These are phyloP conservation scores for Centroberyx gerrardi DNA, from an alignment of 2,797 vertebrate genomes.

Conservation along the genomic window DNA sequence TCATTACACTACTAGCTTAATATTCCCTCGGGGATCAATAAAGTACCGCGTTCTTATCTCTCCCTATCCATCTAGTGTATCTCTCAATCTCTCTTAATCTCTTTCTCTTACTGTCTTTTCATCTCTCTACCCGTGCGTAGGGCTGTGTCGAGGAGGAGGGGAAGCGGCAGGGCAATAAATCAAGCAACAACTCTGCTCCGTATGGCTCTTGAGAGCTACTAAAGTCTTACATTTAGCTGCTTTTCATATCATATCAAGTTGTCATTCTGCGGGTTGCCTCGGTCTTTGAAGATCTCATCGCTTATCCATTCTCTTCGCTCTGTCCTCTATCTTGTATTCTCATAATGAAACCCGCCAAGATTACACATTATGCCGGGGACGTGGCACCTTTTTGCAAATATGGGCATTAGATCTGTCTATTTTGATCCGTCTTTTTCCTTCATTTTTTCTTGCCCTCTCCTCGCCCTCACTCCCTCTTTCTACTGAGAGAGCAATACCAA, in stretches of 20 bases:
- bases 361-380: neutral
- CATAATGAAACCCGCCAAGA: neutral
- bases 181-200: slow-evolving; percentile 52
- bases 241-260: slow-evolving; percentile 34
- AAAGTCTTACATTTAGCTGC: slow-evolving; percentile 25
- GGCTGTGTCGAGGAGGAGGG: slow-evolving; percentile 68
- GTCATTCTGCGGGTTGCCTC: slow-evolving; percentile 29
- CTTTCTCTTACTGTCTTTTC: slow-evolving; percentile 77
- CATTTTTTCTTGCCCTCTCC: slow-evolving; percentile 7
- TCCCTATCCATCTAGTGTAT: slow-evolving; percentile 63
- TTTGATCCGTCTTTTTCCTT: neutral
- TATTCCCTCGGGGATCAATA: slow-evolving; percentile 80
- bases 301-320: neutral
- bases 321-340: neutral
- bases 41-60: slow-evolving; percentile 65
- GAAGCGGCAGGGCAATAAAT: slow-evolving; percentile 66
- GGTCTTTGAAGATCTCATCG: neutral
- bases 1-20: slow-evolving; percentile 79
- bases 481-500: slow-evolving; percentile 21
- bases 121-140: slow-evolving; percentile 61
- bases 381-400: neutral
- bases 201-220: slow-evolving; percentile 55
- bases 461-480: neutral
- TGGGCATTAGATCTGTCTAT: neutral
- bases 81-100: slow-evolving; percentile 71